Evolutionary conservation across 1,140 invertebrate genomes (phyloP).

Genomic region (Meteorus sp.): DNA sequence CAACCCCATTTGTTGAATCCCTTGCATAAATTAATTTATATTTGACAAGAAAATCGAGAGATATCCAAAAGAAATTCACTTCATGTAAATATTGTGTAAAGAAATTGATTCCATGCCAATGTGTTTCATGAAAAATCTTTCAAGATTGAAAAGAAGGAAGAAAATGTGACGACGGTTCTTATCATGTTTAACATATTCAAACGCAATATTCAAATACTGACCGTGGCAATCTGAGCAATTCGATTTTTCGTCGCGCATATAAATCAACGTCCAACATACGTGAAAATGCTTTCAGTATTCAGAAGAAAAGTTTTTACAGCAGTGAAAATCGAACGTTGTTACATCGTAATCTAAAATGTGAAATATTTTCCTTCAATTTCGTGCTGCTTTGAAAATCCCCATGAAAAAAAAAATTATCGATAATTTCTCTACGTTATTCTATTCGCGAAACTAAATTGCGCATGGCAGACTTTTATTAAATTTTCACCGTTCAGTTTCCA

Average conservation of each 20-base stretch:
- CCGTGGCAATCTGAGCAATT: constrained; percentile 40
- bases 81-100: no score
- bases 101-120: background rate
- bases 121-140: background rate
- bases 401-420: constrained; percentile 9
- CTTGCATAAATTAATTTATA: no score
- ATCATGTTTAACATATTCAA: constrained; percentile 48
- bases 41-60: no score
- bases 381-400: no score
- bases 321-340: constrained; percentile 2
- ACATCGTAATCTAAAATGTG: no score
- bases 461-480: constrained; percentile 56
- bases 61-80: no score
- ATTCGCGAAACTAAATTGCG: constrained; percentile 48
- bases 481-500: constrained; percentile 52
- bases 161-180: constrained; percentile 10
- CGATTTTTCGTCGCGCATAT: constrained; percentile 40
- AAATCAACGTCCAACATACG: constrained; percentile 38
- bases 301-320: background rate
- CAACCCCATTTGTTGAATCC: background rate
- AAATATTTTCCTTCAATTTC: no score
- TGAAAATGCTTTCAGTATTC: constrained; percentile 11
- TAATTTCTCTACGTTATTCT: constrained; percentile 13
- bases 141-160: constrained; percentile 5
- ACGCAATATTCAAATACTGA: constrained; percentile 50